Evolutionary conservation across 2,888 invertebrate species (phyloP).

Genomic region (Rhagophthalmus giganteus): DNA sequence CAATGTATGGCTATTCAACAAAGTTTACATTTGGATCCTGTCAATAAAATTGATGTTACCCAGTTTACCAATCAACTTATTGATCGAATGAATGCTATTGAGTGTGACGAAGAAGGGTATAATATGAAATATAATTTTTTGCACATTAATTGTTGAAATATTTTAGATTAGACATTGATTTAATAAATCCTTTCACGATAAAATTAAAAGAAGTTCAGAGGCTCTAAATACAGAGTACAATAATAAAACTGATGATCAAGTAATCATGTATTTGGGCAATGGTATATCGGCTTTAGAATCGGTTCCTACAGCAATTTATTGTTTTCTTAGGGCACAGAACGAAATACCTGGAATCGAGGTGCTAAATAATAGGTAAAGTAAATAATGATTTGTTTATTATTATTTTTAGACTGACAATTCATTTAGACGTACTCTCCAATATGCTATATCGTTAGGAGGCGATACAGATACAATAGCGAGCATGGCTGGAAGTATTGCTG

Average conservation of each 20-base stretch:
- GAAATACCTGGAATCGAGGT: slow-evolving; percentile 59
- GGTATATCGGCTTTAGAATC: slow-evolving; percentile 67
- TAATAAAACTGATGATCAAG: slow-evolving; percentile 55
- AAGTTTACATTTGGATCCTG: slow-evolving; percentile 56
- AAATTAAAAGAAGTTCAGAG: too few relatives aligned
- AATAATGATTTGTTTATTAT: neutral
- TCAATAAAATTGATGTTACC: slow-evolving; percentile 54
- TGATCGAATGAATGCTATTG: slow-evolving; percentile 59
- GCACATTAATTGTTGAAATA: slow-evolving; percentile 1
- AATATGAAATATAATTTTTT: neutral
- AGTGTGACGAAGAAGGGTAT: slow-evolving; percentile 51
- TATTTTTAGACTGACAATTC: slow-evolving; percentile 59
- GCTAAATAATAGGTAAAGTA: too few relatives aligned
- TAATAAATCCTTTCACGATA: slow-evolving; percentile 56
- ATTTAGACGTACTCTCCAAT: slow-evolving; percentile 67
- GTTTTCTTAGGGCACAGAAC: slow-evolving; percentile 63
- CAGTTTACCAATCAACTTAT: slow-evolving; percentile 59
- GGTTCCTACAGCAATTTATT: slow-evolving; percentile 73
- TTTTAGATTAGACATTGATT: slow-evolving; percentile 15
- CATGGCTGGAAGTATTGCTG: slow-evolving; percentile 73
- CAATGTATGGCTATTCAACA: slow-evolving; percentile 63
- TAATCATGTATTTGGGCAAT: slow-evolving; percentile 62
- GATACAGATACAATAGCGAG: slow-evolving; percentile 78
- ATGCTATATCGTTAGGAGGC: slow-evolving; percentile 72
- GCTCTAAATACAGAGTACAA: slow-evolving; percentile 53